phyloP scores from a whole-genome alignment of 2,113 vertebrate genomes.

The crab-eating macaque (Macaca fascicularis) region T2T-MFA8v1.1 NC_088375.1:142217501-142218000 shows the following conservation, averaged over 20 bases:
- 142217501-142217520: too few relatives aligned
- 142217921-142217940: neutral
- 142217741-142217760: neutral
- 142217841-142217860: too few relatives aligned
- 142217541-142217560: too few relatives aligned
- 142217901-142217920: too few relatives aligned
- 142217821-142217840: neutral
- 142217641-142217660: too few relatives aligned
- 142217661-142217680: neutral
- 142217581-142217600: too few relatives aligned
- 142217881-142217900: too few relatives aligned
- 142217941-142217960: neutral
- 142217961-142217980: neutral
- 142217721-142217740: neutral
- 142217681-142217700: neutral
- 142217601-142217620: too few relatives aligned
- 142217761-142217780: neutral
- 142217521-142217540: too few relatives aligned
- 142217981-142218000: neutral
- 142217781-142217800: neutral
- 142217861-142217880: too few relatives aligned
- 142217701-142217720: neutral
- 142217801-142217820: neutral
- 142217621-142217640: too few relatives aligned
- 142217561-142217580: too few relatives aligned